Conservation (phyloP, 2,888 invertebrate genomes). For the Myopa tessellatipennis region DNA sequence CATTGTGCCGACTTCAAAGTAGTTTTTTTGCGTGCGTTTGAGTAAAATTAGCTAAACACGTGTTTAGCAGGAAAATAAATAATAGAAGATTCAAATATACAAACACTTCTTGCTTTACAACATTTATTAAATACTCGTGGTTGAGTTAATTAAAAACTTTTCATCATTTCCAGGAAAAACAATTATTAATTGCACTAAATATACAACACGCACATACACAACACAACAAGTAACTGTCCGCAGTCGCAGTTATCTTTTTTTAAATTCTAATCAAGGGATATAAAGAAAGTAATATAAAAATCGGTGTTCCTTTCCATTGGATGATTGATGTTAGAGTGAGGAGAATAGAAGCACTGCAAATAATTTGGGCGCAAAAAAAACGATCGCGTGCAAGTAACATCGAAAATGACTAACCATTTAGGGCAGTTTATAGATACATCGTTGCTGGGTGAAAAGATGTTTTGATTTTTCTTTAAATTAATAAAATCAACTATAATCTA, state of each 20-base stretch:
- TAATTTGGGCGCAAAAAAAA: conserved; percentile 64
- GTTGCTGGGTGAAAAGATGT: conserved; percentile 66
- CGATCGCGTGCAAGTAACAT: no score
- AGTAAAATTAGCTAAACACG: not conserved
- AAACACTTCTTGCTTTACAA: conserved; percentile 10
- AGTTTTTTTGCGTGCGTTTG: not conserved
- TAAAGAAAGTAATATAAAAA: conserved; percentile 1
- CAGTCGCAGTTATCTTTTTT: conserved; percentile 32
- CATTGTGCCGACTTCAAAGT: conserved; percentile 1
- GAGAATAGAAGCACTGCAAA: no score
- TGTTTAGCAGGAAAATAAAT: not conserved
- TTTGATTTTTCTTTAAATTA: conserved; percentile 89
- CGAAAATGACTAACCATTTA: no score
- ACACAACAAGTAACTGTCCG: conserved; percentile 30
- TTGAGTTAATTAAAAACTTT: conserved; percentile 4
- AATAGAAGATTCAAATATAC: not conserved
- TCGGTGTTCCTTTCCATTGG: not conserved
- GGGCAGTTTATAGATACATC: no score
- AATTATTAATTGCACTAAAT: not conserved
- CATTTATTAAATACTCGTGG: not conserved
- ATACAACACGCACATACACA: not conserved
- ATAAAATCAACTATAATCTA: no score
- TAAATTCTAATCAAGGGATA: not conserved
- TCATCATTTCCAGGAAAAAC: not conserved
- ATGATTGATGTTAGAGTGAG: not conserved